phyloP scores from a whole-genome alignment of 2,888 invertebrate genomes.

The Limnephilus rhombicus region DNA sequence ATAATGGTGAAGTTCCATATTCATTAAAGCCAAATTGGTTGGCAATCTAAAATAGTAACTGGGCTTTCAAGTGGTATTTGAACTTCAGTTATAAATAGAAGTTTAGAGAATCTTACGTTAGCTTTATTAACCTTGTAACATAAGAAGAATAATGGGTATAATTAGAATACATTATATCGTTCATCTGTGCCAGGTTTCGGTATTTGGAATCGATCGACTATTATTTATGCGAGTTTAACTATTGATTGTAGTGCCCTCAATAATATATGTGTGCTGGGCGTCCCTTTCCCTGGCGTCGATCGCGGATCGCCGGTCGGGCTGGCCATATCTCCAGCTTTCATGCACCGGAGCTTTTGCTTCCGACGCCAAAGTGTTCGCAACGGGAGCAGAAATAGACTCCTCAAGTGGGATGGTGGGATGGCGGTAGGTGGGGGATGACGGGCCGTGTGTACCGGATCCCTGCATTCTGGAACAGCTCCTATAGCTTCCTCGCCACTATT shows the following conservation, averaged over 20 bases:
- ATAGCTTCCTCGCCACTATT: slow-evolving; percentile 65
- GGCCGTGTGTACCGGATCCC: slow-evolving; percentile 64
- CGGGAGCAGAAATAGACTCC: slow-evolving; percentile 75
- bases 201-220: slow-evolving; percentile 47
- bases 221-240: slow-evolving; percentile 19
- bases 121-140: slow-evolving; percentile 11
- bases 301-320: background rate
- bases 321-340: slow-evolving; percentile 24
- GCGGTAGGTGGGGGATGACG: slow-evolving; percentile 65
- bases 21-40: background rate
- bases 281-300: slow-evolving; percentile 36
- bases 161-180: slow-evolving; percentile 27
- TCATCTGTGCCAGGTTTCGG: slow-evolving; percentile 4
- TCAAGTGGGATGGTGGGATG: slow-evolving; percentile 69
- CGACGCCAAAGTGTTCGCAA: slow-evolving; percentile 76
- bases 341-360: slow-evolving; percentile 52
- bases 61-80: background rate
- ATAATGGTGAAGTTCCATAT: background rate
- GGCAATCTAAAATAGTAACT: background rate
- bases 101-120: background rate
- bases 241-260: background rate
- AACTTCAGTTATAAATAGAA: background rate
- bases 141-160: slow-evolving; percentile 19
- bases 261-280: background rate
- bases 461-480: slow-evolving; percentile 79